phyloP scores from a whole-genome alignment of 2,797 vertebrate genomes.

The Scyliorhinus canicula region DNA sequence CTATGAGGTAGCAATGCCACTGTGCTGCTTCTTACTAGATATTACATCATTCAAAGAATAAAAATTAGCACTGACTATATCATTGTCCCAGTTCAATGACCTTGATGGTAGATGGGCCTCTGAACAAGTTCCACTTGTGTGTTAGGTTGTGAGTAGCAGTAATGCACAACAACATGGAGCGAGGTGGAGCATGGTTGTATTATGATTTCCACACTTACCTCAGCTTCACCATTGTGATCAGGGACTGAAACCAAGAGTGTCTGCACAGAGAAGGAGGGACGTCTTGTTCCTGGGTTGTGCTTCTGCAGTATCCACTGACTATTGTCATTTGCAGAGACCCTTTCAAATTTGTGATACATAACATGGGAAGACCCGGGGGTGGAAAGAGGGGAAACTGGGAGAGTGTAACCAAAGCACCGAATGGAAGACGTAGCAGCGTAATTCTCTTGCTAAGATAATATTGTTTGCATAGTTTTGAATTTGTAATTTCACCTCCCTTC shows the following conservation, averaged over 20 bases:
- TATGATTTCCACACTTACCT: background rate
- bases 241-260: background rate
- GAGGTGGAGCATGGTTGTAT: background rate
- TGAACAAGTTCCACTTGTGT: background rate
- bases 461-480: background rate
- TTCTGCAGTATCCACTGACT: background rate
- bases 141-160: background rate
- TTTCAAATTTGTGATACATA: background rate
- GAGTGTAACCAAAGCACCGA: background rate
- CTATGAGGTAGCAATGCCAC: too few relatives aligned
- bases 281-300: background rate
- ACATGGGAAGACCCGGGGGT: background rate
- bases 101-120: background rate
- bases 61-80: background rate
- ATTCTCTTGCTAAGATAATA: background rate
- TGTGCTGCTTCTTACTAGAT: too few relatives aligned
- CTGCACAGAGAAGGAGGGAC: background rate
- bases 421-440: background rate
- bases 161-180: background rate
- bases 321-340: background rate
- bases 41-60: background rate
- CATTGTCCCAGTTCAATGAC: background rate
- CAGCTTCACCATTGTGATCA: background rate
- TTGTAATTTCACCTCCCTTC: background rate
- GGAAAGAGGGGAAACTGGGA: background rate